These are phyloP conservation scores for Montipora capitata DNA, from an alignment of 92 coral and sea anemone species.

Conservation along the genomic window DNA sequence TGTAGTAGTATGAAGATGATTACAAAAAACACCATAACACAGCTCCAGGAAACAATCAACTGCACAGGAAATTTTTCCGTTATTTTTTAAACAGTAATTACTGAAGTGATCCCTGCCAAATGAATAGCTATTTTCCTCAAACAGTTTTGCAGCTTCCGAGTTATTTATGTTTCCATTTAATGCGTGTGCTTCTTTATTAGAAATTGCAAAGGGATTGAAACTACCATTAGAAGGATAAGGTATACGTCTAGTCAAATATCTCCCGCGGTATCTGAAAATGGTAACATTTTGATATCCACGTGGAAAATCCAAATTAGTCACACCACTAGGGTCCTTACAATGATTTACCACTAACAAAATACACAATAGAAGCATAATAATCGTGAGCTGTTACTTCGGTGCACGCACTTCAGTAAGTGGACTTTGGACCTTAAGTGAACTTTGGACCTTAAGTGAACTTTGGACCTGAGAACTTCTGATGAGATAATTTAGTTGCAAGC, in stretches of 20 bases:
- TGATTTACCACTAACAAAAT: background rate
- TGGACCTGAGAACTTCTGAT: slow-evolving; percentile 9
- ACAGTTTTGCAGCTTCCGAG: slow-evolving; percentile 48
- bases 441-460: too few species aligned
- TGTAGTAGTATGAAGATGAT: slow-evolving; percentile 42
- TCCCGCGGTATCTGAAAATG: too few species aligned
- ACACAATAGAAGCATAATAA: background rate
- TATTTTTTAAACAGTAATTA: slow-evolving; percentile 60
- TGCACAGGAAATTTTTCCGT: slow-evolving; percentile 64
- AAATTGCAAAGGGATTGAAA: too few species aligned
- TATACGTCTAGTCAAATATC: too few species aligned
- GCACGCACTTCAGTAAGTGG: slow-evolving; percentile 1
- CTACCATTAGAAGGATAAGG: too few species aligned
- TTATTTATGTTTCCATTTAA: slow-evolving; percentile 30
- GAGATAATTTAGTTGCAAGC: background rate
- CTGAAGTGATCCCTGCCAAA: slow-evolving; percentile 30
- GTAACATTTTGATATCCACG: background rate
- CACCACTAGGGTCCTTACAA: background rate
- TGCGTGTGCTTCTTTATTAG: too few species aligned
- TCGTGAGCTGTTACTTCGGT: background rate
- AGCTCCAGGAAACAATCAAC: slow-evolving; percentile 61
- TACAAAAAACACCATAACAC: slow-evolving; percentile 48
- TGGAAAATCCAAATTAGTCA: background rate
- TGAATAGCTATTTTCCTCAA: slow-evolving; percentile 18
- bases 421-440: background rate